Percentiles rank a stretch among this genome's conserved stretches.
These are phyloP conservation scores for Micrasema minimum DNA, from an alignment of 1,140 invertebrate genomes.

Conservation along the genomic window DNA sequence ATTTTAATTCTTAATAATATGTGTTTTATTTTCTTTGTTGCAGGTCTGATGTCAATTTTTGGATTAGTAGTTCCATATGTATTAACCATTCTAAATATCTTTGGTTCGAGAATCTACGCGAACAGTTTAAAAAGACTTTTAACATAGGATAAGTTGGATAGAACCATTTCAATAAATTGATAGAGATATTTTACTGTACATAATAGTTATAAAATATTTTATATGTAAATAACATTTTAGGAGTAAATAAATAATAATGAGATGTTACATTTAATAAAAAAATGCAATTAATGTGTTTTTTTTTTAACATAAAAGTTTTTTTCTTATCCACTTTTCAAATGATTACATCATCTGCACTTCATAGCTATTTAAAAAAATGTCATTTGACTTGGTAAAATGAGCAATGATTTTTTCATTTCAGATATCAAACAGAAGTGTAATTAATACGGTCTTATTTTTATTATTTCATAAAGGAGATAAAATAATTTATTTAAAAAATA, in stretches of 20 bases:
- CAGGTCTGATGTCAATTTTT: slow-evolving; percentile 32
- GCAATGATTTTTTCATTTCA: too few relatives aligned
- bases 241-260: slow-evolving; percentile 10
- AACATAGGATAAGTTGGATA: not conserved
- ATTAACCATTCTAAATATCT: slow-evolving; percentile 22
- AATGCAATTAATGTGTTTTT: not conserved
- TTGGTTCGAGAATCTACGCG: slow-evolving; percentile 11
- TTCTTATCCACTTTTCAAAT: too few relatives aligned
- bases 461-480: too few relatives aligned
- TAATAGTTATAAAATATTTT: not conserved
- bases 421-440: too few relatives aligned
- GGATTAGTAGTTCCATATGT: slow-evolving; percentile 14
- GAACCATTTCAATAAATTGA: not conserved
- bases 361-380: too few relatives aligned
- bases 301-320: too few relatives aligned
- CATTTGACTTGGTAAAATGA: too few relatives aligned
- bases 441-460: too few relatives aligned
- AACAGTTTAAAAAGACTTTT: slow-evolving; percentile 27
- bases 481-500: too few relatives aligned
- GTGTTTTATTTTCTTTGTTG: slow-evolving; percentile 7
- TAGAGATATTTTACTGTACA: slow-evolving; percentile 1
- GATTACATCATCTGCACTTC: too few relatives aligned
- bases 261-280: slow-evolving; percentile 35
- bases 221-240: slow-evolving; percentile 20
- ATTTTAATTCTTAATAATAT: too few relatives aligned